phyloP scores from a whole-genome alignment of 2,888 invertebrate species.

The Hoplodrina blanda region DNA sequence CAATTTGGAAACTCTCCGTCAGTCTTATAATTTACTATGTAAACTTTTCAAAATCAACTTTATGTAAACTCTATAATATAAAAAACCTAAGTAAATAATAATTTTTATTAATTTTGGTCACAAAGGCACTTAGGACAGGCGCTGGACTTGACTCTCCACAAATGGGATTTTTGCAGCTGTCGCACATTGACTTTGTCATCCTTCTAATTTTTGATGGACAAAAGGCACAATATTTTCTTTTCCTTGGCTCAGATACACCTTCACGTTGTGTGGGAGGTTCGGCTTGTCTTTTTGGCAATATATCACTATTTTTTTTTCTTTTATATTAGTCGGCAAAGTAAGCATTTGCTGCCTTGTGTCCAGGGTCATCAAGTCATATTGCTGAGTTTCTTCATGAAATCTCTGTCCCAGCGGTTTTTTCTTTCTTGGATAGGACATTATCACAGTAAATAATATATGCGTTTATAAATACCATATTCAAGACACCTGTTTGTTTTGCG shows the following conservation, averaged over 20 bases:
- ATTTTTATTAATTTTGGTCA: not conserved
- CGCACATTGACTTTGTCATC: slow-evolving; percentile 5
- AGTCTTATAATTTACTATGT: slow-evolving; percentile 3
- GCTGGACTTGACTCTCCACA: slow-evolving; percentile 11
- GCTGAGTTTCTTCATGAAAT: not conserved
- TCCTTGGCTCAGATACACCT: not conserved
- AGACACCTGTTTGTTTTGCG: slow-evolving; percentile 60
- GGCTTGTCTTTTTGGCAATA: not conserved
- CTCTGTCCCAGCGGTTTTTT: too few relatives aligned
- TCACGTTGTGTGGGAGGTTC: not conserved
- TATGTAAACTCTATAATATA: not conserved
- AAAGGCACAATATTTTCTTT: not conserved
- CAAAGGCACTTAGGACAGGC: slow-evolving; percentile 8
- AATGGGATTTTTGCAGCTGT: not conserved
- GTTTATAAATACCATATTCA: slow-evolving; percentile 57
- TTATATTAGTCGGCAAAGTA: slow-evolving; percentile 2
- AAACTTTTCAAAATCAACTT: not conserved
- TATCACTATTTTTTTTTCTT: too few relatives aligned
- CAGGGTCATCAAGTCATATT: slow-evolving; percentile 18
- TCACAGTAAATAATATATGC: too few relatives aligned
- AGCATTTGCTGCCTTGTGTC: slow-evolving; percentile 12
- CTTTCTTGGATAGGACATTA: too few relatives aligned
- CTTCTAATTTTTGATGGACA: slow-evolving; percentile 6
- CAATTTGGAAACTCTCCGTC: not conserved
- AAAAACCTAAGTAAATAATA: not conserved